Evolutionary conservation across 2,888 invertebrate genomes (phyloP).

Genomic region (Aphodius granarius): DNA sequence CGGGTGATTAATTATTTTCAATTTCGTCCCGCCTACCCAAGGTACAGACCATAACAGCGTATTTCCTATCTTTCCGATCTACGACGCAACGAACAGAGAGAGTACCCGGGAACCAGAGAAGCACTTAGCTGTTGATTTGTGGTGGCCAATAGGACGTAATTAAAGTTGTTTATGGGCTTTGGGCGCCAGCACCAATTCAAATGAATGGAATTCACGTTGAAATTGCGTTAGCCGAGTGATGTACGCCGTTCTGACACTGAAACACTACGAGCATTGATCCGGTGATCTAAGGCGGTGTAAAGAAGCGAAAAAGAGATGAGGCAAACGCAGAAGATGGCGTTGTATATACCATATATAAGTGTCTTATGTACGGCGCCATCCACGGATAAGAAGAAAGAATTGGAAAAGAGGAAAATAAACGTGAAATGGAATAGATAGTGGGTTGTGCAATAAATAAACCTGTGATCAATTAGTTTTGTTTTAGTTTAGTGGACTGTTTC

Average conservation of each 20-base stretch:
- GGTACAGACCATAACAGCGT: background rate
- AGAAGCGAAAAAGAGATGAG: slow-evolving; percentile 32
- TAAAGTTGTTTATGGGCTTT: slow-evolving; percentile 44
- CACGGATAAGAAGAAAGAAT: slow-evolving; percentile 9
- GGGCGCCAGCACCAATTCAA: slow-evolving; percentile 23
- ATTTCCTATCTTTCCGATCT: background rate
- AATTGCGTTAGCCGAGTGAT: slow-evolving; percentile 27
- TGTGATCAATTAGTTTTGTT: slow-evolving; percentile 28
- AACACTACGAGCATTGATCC: background rate
- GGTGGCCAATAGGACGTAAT: slow-evolving; percentile 40
- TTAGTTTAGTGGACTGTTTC: slow-evolving; percentile 18
- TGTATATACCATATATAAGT: too few species aligned
- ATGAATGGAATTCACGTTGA: slow-evolving; percentile 24
- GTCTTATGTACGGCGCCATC: too few species aligned
- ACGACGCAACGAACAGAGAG: background rate
- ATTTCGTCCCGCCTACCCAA: slow-evolving; percentile 5
- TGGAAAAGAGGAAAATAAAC: background rate
- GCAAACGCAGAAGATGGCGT: slow-evolving; percentile 24
- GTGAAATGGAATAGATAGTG: slow-evolving; percentile 12
- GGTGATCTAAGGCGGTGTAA: slow-evolving; percentile 10
- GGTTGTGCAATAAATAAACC: slow-evolving; percentile 24
- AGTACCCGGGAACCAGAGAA: background rate
- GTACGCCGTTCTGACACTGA: slow-evolving; percentile 3
- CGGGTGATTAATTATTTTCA: slow-evolving; percentile 6
- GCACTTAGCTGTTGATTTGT: slow-evolving; percentile 41